These are phyloP conservation scores for Plectropomus leopardus DNA, from an alignment of 2,113 vertebrate species.

Conservation along the genomic window DNA sequence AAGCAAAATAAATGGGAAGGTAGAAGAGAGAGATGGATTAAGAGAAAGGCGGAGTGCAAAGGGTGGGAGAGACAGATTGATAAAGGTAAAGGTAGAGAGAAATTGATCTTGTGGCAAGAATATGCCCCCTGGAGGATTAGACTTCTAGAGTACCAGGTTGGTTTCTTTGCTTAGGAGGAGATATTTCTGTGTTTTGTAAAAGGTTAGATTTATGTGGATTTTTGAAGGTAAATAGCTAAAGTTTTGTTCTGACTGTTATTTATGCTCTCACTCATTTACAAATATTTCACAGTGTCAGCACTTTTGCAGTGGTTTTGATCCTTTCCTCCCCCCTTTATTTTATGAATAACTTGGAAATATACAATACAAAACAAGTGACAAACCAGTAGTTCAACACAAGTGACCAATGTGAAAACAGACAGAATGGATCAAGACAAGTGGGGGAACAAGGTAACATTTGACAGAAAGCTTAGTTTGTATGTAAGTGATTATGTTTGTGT, in stretches of 20 bases:
- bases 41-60: constrained; percentile 23
- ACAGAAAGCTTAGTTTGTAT: no score
- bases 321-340: no score
- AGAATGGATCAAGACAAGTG: no score
- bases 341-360: no score
- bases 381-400: no score
- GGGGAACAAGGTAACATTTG: no score
- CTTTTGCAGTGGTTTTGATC: no score
- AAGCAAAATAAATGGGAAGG: constrained; percentile 53
- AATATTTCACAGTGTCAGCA: not conserved
- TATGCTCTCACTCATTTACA: not conserved
- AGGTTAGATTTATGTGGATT: not conserved
- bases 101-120: constrained; percentile 56
- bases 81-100: constrained; percentile 58
- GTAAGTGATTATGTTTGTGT: no score
- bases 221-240: constrained; percentile 30
- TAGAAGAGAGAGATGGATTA: constrained; percentile 51
- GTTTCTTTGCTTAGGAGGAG: constrained; percentile 40
- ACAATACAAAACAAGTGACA: no score
- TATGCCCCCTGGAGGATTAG: constrained; percentile 54
- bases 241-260: not conserved
- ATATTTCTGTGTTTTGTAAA: constrained; percentile 3
- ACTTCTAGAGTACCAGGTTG: constrained; percentile 36
- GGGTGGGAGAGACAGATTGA: constrained; percentile 55
- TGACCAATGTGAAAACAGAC: no score